Base-by-base conservation (phyloP, 53 echinoderm and acorn worm genomes). In the Henricia sp. region DNA sequence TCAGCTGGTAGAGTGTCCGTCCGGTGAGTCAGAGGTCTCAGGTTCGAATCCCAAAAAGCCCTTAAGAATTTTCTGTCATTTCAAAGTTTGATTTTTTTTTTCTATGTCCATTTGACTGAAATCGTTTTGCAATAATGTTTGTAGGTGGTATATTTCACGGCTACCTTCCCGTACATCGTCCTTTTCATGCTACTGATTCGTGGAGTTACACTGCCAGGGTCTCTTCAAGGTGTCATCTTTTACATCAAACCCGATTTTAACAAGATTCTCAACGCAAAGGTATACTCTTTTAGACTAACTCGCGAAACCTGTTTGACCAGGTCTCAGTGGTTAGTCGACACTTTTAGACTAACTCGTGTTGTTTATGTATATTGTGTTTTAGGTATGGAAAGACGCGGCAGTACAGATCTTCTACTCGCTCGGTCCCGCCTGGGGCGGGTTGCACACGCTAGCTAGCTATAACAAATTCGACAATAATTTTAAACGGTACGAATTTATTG, bases 121-220 rank as follows among this genome's bases (percentile, higher is more conserved):
- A 20, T 50, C 14, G 30, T 2, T 69, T 19, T 83, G 4, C 19
- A 32, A 37, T 39, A 36, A 50, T 28, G 1, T 23, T 25, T 12
- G 16, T 68, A 94, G 94, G 94, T 94, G 13, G 94, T 94, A 12
- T 94, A 94, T 63, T 88, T 94, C 40, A 94, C 94, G 52, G 94
- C 94, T 4, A 94, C 91, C 20, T 94, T 94, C 29, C 94, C 94
- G 0, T 91, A 94, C 57, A 24, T 94, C 4, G 82, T 94, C 0
- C 83, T 94, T 3, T 58, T 86, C 1, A 91, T 94, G 14, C 59
- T 94, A 37, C 39, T 94, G 23, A 82, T 94, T 67, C 85, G 94
- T 28, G 94, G 94, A 19, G 43, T 70, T 2, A 94, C 91, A 16
- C 71, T 94, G 8, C 83, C 85, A 3, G 94, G 94, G 2, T 84